A percentile compares a stretch with the other conserved stretches of the same genome.
Conservation (phyloP, 2,113 vertebrate species). For the Amblyopsis rosae region DNA sequence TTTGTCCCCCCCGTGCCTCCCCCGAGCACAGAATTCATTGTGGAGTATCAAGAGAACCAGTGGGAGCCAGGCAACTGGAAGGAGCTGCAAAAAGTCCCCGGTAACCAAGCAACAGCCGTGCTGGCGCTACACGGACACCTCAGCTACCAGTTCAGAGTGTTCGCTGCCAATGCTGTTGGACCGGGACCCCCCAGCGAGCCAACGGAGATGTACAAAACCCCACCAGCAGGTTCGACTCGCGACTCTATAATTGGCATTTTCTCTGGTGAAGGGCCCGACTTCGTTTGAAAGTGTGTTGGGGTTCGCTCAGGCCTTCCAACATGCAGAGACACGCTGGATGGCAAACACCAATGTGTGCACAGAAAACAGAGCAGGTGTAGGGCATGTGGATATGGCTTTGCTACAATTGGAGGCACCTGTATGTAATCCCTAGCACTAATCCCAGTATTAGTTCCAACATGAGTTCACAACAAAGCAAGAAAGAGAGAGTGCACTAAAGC, state of each 20-base stretch:
- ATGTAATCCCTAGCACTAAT: background rate
- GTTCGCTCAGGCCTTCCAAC: constrained; percentile 27
- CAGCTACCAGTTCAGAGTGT: constrained; percentile 90
- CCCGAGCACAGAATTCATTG: constrained; percentile 80
- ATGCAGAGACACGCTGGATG: background rate
- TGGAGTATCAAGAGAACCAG: constrained; percentile 88
- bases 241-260: constrained; percentile 36
- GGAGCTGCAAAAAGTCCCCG: constrained; percentile 74
- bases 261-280: constrained; percentile 7
- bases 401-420: too few species aligned
- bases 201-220: constrained; percentile 81
- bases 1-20: constrained; percentile 21
- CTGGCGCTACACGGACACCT: constrained; percentile 80
- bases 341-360: background rate
- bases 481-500: background rate
- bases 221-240: constrained; percentile 81
- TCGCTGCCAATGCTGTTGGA: constrained; percentile 85
- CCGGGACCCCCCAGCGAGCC: constrained; percentile 83
- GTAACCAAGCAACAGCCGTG: constrained; percentile 76
- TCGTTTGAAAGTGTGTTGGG: constrained; percentile 11
- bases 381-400: constrained; percentile 4
- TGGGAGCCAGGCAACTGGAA: constrained; percentile 86
- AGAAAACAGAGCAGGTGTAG: constrained; percentile 2
- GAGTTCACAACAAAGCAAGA: background rate
- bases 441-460: background rate